phyloP scores from a whole-genome alignment of 2,113 vertebrate species.

The Petrocephalus zakoni region DNA sequence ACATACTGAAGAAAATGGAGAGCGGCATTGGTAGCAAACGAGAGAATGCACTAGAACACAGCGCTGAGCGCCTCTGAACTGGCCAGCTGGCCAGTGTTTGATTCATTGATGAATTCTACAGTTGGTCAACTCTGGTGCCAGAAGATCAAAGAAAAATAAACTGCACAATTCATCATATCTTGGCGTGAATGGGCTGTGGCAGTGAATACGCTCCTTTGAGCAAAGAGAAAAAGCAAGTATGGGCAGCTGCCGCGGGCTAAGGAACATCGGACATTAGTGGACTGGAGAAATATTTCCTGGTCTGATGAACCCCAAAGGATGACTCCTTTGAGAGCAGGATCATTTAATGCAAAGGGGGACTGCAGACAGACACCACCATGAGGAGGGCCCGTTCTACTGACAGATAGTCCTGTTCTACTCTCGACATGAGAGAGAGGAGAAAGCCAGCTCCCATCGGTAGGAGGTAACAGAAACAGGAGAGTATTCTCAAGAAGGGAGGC shows the following conservation, averaged over 20 bases:
- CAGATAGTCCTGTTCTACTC: background rate
- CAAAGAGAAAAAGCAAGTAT: background rate
- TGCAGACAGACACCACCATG: background rate
- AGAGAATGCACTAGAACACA: background rate
- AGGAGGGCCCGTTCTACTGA: background rate
- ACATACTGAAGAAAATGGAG: background rate
- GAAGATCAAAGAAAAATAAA: background rate
- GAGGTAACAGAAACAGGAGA: background rate
- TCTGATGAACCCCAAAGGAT: conserved; percentile 3
- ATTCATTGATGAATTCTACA: background rate
- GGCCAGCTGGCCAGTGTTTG: background rate
- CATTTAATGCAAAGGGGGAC: background rate
- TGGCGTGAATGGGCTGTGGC: background rate
- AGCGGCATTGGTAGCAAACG: background rate
- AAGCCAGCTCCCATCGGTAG: background rate
- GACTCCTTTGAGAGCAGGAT: background rate
- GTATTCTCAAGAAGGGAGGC: background rate
- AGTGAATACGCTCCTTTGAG: background rate
- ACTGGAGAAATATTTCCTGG: background rate
- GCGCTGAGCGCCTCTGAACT: background rate
- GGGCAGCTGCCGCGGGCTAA: background rate
- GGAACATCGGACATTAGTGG: background rate
- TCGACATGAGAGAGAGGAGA: background rate
- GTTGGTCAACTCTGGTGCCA: background rate
- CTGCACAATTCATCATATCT: background rate